Evolutionary conservation across 2,888 invertebrate genomes (phyloP).

Genomic region (Synanthedon andrenaeformis): DNA sequence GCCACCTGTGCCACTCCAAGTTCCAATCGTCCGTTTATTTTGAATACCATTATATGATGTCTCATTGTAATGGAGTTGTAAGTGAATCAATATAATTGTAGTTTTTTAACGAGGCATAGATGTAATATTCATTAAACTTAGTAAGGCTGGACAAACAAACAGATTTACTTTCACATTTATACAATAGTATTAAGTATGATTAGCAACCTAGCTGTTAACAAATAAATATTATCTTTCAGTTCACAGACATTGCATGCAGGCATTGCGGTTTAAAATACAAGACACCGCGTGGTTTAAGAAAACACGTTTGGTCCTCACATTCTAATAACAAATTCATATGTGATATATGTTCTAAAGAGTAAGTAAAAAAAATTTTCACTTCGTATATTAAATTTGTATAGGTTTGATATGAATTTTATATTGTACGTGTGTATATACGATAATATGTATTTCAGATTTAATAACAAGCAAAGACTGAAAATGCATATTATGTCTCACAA

Average conservation of each 20-base stretch:
- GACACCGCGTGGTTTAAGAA: conserved; percentile 18
- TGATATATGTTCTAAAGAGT: conserved; percentile 39
- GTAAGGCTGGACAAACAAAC: too few relatives aligned
- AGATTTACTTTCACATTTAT: too few relatives aligned
- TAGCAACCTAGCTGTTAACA: too few relatives aligned
- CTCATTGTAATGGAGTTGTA: conserved; percentile 31
- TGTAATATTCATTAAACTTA: too few relatives aligned
- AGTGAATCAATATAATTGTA: conserved; percentile 5
- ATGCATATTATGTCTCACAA: conserved; percentile 24
- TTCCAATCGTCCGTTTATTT: conserved; percentile 15
- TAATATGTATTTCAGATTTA: conserved; percentile 18
- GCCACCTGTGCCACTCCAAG: conserved; percentile 30
- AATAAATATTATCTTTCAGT: conserved; percentile 17
- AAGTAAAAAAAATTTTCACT: conserved; percentile 8
- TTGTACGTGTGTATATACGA: neutral
- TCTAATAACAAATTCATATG: conserved; percentile 22
- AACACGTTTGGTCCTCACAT: conserved; percentile 14
- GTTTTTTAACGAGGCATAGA: too few relatives aligned
- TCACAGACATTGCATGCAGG: conserved; percentile 21
- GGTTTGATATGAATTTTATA: neutral
- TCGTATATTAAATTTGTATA: neutral
- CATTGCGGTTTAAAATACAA: conserved; percentile 19
- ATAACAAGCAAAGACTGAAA: conserved; percentile 15
- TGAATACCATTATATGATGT: conserved; percentile 34
- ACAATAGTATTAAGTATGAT: too few relatives aligned